phyloP scores from a whole-genome alignment of 2,888 invertebrate genomes.

The Pteria penguin region DNA sequence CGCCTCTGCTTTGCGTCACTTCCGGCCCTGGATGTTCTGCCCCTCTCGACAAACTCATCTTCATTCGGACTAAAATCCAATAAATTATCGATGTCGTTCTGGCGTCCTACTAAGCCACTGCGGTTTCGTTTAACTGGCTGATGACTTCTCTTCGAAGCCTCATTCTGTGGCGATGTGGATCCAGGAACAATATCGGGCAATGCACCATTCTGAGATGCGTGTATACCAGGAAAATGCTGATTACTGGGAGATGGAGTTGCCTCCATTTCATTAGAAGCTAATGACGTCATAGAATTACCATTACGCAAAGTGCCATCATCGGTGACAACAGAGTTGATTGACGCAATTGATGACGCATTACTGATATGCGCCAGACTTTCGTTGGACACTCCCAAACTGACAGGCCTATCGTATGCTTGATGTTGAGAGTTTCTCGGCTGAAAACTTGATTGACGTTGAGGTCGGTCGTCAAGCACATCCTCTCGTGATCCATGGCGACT shows the following conservation, averaged over 20 bases:
- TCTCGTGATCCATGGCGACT: conserved; percentile 20
- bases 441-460: background rate
- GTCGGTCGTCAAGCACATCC: conserved; percentile 25
- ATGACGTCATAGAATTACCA: conserved; percentile 51
- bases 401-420: conserved; percentile 56
- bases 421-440: too few relatives aligned
- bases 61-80: conserved; percentile 69
- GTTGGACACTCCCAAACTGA: conserved; percentile 64
- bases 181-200: conserved; percentile 67
- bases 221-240: conserved; percentile 48
- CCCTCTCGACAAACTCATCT: conserved; percentile 62
- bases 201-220: conserved; percentile 53
- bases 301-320: conserved; percentile 58
- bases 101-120: conserved; percentile 54
- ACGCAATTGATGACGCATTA: conserved; percentile 57
- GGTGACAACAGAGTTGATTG: conserved; percentile 59
- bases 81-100: conserved; percentile 67
- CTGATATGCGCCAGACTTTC: conserved; percentile 63
- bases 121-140: conserved; percentile 45
- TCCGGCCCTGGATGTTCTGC: conserved; percentile 32
- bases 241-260: conserved; percentile 38
- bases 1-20: conserved; percentile 11
- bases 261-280: conserved; percentile 56
- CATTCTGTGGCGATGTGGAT: conserved; percentile 43
- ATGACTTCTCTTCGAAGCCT: conserved; percentile 42